Evolutionary conservation across 2,797 vertebrate species (phyloP).

Genomic region (Pampus argenteus): DNA sequence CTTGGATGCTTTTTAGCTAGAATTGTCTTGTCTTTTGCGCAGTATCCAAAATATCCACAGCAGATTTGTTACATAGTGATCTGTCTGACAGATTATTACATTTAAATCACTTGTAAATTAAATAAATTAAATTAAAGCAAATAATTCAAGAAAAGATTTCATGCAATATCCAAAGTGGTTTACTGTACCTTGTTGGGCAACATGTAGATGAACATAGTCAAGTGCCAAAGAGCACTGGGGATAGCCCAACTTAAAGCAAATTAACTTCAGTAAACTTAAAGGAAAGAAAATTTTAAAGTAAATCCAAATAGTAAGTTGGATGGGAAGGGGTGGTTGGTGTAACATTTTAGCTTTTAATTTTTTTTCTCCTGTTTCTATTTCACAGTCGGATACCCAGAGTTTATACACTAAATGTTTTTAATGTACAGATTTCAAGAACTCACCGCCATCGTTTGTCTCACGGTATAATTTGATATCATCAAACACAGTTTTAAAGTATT

Average conservation of each 20-base stretch:
- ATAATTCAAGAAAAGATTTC: constrained; percentile 64
- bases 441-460: constrained; percentile 34
- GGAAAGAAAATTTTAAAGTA: constrained; percentile 83
- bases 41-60: constrained; percentile 64
- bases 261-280: constrained; percentile 86
- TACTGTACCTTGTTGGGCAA: constrained; percentile 88
- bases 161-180: constrained; percentile 82
- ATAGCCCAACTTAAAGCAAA: constrained; percentile 83
- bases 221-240: constrained; percentile 86
- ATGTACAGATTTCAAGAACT: constrained; percentile 63
- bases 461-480: constrained; percentile 57
- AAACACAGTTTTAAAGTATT: constrained; percentile 38
- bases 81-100: constrained; percentile 43
- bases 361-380: constrained; percentile 67
- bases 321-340: constrained; percentile 84
- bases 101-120: constrained; percentile 72
- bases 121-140: constrained; percentile 57
- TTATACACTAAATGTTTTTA: constrained; percentile 81
- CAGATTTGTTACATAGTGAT: constrained; percentile 67
- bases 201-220: constrained; percentile 85
- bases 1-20: constrained; percentile 73
- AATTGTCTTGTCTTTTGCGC: constrained; percentile 76
- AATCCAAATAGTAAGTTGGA: constrained; percentile 80
- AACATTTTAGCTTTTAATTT: constrained; percentile 76
- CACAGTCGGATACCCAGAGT: constrained; percentile 87